A percentile compares a stretch with the other conserved stretches of the same genome.
These are phyloP conservation scores for Pseudococcus viburni DNA, from an alignment of 2,888 invertebrate genomes.

Conservation along the genomic window DNA sequence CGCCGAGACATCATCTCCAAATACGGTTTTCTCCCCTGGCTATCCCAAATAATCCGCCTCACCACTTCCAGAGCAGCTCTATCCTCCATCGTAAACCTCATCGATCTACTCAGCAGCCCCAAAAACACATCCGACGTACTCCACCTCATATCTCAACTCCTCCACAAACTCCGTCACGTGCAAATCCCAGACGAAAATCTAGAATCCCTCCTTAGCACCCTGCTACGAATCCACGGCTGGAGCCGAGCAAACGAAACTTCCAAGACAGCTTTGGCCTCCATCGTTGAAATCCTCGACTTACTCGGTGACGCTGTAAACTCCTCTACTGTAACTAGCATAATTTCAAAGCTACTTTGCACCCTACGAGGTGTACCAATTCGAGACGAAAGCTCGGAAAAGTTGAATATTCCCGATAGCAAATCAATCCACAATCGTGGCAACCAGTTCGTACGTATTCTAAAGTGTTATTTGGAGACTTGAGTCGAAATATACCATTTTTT, in stretches of 20 bases:
- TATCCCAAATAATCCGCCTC: constrained; percentile 72
- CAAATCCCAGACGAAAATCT: not conserved
- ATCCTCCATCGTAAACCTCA: not conserved
- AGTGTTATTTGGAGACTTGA: constrained; percentile 26
- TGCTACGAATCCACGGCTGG: not conserved
- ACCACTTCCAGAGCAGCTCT: not conserved
- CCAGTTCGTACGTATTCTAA: constrained; percentile 35
- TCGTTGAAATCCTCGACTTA: not conserved
- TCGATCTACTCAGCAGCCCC: constrained; percentile 24
- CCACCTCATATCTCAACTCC: not conserved
- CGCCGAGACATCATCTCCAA: constrained; percentile 78
- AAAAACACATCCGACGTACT: constrained; percentile 38
- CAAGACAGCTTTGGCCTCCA: not conserved
- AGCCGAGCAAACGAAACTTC: not conserved
- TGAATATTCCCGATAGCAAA: not conserved
- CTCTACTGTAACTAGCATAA: not conserved
- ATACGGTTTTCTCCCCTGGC: constrained; percentile 82
- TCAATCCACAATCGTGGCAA: not conserved
- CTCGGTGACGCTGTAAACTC: not conserved
- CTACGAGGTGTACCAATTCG: not conserved
- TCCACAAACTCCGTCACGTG: constrained; percentile 31
- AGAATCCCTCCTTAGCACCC: not conserved
- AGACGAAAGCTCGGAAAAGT: not conserved
- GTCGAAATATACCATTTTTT: not conserved
- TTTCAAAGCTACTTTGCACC: not conserved